Percentiles rank a stretch among this genome's conserved stretches.
Conservation (phyloP, 2,888 invertebrate genomes). For the Chloromyia formosa region DNA sequence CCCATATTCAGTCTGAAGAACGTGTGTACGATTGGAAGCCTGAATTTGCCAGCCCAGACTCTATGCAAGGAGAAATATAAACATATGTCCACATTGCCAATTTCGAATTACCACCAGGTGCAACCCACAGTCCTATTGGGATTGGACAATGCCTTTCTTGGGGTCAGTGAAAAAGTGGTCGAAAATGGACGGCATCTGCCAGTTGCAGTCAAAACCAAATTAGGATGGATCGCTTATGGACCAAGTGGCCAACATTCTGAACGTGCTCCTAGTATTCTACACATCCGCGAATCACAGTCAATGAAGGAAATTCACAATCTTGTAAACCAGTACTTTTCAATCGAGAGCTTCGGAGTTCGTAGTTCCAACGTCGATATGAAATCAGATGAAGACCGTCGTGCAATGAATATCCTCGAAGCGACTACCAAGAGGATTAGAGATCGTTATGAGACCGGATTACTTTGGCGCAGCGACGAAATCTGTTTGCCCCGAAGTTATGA, state of each 20-base stretch:
- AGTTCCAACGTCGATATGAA: not conserved
- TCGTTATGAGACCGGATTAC: constrained; percentile 17
- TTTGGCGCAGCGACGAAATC: not conserved
- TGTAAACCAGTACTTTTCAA: not conserved
- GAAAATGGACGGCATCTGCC: not conserved
- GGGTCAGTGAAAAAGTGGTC: not conserved
- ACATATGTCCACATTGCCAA: not conserved
- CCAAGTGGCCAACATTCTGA: not conserved
- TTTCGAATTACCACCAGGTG: not conserved
- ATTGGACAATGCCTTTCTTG: not conserved
- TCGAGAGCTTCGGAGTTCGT: constrained; percentile 3
- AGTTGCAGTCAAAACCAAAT: not conserved
- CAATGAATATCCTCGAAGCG: not conserved
- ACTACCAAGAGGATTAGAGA: constrained; percentile 5
- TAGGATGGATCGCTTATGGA: constrained; percentile 10
- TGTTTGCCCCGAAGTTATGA: not conserved
- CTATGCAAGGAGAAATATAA: not conserved
- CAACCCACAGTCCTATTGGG: constrained; percentile 2
- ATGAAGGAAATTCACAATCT: not conserved
- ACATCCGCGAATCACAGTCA: constrained; percentile 16
- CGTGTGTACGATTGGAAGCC: not conserved
- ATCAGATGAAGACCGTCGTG: constrained; percentile 17
- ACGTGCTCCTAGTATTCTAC: not conserved
- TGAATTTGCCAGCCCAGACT: constrained; percentile 5
- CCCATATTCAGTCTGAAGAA: not conserved